Evolutionary conservation across 2,797 vertebrate genomes (phyloP).

Genomic region (Phalanger gymnotis): DNA sequence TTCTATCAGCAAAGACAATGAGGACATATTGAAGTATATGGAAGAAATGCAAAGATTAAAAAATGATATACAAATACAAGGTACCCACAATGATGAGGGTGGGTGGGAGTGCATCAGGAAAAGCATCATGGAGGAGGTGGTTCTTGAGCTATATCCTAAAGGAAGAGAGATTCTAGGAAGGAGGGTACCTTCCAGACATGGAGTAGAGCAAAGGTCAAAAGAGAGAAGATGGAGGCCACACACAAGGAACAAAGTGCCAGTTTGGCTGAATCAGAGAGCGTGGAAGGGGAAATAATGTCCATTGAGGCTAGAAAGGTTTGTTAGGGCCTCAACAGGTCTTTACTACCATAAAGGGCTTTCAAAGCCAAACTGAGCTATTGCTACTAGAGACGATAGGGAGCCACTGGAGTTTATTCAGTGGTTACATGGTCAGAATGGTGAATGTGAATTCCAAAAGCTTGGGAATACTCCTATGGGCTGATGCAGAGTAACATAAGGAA

Average conservation of each 20-base stretch:
- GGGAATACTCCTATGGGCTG: background rate
- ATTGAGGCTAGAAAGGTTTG: background rate
- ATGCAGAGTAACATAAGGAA: background rate
- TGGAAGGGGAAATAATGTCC: background rate
- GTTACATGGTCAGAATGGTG: background rate
- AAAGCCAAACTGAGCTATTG: background rate
- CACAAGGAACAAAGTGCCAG: background rate
- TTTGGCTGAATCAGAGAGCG: background rate
- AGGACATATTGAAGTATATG: background rate
- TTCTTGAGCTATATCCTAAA: background rate
- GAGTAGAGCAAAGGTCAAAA: background rate
- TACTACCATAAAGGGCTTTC: background rate
- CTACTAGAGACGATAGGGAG: background rate
- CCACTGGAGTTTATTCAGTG: background rate
- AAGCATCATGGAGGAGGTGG: background rate
- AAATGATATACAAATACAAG: background rate
- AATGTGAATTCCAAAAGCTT: background rate
- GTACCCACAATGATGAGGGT: background rate
- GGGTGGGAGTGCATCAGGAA: background rate
- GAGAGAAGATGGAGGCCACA: background rate
- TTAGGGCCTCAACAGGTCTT: background rate
- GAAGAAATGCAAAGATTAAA: background rate
- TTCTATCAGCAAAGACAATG: background rate
- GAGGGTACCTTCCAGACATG: background rate
- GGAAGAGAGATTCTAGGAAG: background rate